Evolutionary conservation across 2,888 invertebrate species (phyloP), one percentile per base, ranked within the genome.

Genomic region (Hyppa rectilinea): DNA sequence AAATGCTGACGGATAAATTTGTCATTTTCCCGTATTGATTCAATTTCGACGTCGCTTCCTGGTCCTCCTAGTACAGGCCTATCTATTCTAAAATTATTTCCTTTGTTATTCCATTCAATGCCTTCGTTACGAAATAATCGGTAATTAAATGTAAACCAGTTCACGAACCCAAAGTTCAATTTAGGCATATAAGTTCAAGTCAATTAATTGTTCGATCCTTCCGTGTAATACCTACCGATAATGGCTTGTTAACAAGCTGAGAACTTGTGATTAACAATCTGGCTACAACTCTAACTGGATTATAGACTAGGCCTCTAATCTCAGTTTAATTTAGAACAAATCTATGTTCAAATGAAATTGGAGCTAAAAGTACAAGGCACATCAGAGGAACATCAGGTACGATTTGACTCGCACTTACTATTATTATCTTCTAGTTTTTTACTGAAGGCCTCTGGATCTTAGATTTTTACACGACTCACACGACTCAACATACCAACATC

Each of bases 181-280:
- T 47, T 5, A 23, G n/a, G 29, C 36, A 53, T 52, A 59, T 49
- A 65, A 64, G 29, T 75, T 80, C 12, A 36, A 52, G 17, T 31
- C 53, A 63, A 80, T 81, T 77, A 69, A 66, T 60, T 62, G 52
- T 63, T 66, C 34, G 36, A 61, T 23, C 43, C 40, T 56, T 34
- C 66, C 63, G 31, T 40, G 60, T 64, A 62, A 75, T 62, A 66
- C 55, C 23, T 45, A 29, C 36, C 40, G 49, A 67, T 75, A 81
- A 76, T 72, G 47, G 76, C 23, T 62, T 70, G 80, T 73, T 81
- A 83, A 75, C 76, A 71, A 69, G 71, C 64, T 76, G 72, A 59
- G 65, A 72, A 67, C 71, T 80, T 61, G 63, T 70, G 58, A 70
- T 65, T 67, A 79, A 66, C 69, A 70, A 63, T 62, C 61, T 50